These are phyloP conservation scores for Parnassius apollo DNA, from an alignment of 2,888 invertebrate genomes.

Conservation along the genomic window DNA sequence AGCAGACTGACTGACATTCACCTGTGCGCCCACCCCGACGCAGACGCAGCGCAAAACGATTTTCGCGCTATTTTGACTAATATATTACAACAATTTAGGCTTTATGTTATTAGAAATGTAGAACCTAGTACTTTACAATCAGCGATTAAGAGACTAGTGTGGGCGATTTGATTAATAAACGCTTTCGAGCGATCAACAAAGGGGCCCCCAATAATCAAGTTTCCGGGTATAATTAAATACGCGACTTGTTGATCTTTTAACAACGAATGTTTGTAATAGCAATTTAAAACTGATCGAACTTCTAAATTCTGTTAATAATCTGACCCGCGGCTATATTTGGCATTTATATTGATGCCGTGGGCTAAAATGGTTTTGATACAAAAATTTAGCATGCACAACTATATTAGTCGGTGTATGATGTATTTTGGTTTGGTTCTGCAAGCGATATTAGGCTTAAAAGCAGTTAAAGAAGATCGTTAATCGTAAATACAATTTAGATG, in stretches of 20 bases:
- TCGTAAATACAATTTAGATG: neutral
- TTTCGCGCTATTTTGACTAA: slow-evolving; percentile 81
- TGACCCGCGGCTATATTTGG: slow-evolving; percentile 28
- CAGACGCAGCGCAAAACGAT: slow-evolving; percentile 72
- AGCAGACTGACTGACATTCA: slow-evolving; percentile 76
- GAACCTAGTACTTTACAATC: slow-evolving; percentile 49
- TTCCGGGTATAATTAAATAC: slow-evolving; percentile 46
- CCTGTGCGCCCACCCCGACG: slow-evolving; percentile 64
- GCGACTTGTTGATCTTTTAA: slow-evolving; percentile 26
- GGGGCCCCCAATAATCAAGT: slow-evolving; percentile 52
- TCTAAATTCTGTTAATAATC: slow-evolving; percentile 29
- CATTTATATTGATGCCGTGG: slow-evolving; percentile 27
- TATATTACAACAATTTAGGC: slow-evolving; percentile 77
- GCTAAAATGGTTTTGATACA: slow-evolving; percentile 21
- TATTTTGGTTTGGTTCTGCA: neutral
- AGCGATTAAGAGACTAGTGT: slow-evolving; percentile 47
- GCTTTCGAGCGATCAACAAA: slow-evolving; percentile 56
- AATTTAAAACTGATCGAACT: slow-evolving; percentile 29
- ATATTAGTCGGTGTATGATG: slow-evolving; percentile 15
- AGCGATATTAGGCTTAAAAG: slow-evolving; percentile 13
- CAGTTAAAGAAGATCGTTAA: slow-evolving; percentile 6
- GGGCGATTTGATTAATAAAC: slow-evolving; percentile 64
- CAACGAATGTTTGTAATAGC: slow-evolving; percentile 25
- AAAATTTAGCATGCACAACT: slow-evolving; percentile 20
- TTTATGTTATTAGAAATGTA: slow-evolving; percentile 62